Evolutionary conservation across 2,888 invertebrate species (phyloP).

Genomic region (Caenorhabditis macrosperma): DNA sequence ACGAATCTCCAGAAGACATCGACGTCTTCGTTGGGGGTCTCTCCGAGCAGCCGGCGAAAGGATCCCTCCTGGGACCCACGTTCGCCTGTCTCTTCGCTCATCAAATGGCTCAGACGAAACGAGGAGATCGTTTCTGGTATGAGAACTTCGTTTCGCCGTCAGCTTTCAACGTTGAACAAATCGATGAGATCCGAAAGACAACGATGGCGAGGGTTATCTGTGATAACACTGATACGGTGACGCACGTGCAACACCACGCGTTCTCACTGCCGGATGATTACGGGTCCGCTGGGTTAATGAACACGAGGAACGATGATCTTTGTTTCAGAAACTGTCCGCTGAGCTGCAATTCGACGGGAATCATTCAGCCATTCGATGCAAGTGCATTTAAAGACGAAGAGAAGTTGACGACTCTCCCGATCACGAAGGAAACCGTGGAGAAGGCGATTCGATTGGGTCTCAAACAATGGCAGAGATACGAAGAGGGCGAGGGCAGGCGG

Average conservation of each 20-base stretch:
- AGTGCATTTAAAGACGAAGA: constrained; percentile 76
- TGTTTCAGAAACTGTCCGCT: constrained; percentile 77
- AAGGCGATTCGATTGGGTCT: constrained; percentile 77
- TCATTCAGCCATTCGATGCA: constrained; percentile 69
- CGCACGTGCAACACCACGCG: constrained; percentile 75
- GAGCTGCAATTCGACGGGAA: constrained; percentile 72
- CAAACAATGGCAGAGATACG: constrained; percentile 74
- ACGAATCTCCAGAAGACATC: constrained; percentile 75
- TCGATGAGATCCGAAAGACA: constrained; percentile 77
- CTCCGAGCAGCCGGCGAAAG: constrained; percentile 75
- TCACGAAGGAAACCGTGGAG: constrained; percentile 77
- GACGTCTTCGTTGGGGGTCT: constrained; percentile 79
- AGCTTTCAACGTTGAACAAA: constrained; percentile 76
- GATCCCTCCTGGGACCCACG: constrained; percentile 78
- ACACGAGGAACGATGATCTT: too few species aligned
- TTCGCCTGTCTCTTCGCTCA: constrained; percentile 78
- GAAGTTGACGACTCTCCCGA: constrained; percentile 74
- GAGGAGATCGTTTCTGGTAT: constrained; percentile 81
- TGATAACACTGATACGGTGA: constrained; percentile 77
- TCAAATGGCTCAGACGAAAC: constrained; percentile 75
- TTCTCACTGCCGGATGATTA: constrained; percentile 78
- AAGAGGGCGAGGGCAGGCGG: constrained; percentile 70
- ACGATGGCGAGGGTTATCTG: constrained; percentile 78
- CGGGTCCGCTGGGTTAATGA: too few species aligned
- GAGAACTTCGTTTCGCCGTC: constrained; percentile 80